A percentile compares a stretch with the other conserved stretches of the same genome.
Conservation (phyloP, 2,113 vertebrate species). For the Hydropotes inermis region DNA sequence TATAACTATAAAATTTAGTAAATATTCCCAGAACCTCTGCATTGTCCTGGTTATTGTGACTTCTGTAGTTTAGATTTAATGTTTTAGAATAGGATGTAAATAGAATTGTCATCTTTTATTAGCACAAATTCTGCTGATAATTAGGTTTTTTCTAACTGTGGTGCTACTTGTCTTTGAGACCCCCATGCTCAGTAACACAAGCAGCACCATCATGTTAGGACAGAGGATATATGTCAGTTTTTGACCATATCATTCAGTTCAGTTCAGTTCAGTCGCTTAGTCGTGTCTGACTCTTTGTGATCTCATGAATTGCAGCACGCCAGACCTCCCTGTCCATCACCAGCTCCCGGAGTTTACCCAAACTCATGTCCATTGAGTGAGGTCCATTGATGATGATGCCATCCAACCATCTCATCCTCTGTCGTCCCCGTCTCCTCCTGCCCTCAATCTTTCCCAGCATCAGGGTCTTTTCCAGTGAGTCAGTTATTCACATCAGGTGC, state of each 20-base stretch:
- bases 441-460: background rate
- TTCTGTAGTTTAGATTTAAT: background rate
- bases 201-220: background rate
- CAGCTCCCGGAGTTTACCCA: background rate
- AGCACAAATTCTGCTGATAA: background rate
- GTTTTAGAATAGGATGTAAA: background rate
- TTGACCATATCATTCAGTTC: background rate
- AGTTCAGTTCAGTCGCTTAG: background rate
- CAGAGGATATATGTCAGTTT: background rate
- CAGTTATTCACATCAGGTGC: background rate
- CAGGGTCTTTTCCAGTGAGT: background rate
- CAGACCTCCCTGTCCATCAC: background rate
- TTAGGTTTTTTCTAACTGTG: background rate
- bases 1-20: background rate
- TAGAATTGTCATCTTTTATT: background rate
- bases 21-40: background rate
- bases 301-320: fast-evolving
- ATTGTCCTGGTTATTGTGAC: background rate
- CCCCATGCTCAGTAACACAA: background rate
- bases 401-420: background rate
- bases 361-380: background rate
- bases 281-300: fast-evolving
- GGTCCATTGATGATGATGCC: background rate
- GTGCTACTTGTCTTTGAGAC: background rate
- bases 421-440: background rate